phyloP scores from a whole-genome alignment of 1,140 invertebrate genomes.

The Psilanteris sp. region DNA sequence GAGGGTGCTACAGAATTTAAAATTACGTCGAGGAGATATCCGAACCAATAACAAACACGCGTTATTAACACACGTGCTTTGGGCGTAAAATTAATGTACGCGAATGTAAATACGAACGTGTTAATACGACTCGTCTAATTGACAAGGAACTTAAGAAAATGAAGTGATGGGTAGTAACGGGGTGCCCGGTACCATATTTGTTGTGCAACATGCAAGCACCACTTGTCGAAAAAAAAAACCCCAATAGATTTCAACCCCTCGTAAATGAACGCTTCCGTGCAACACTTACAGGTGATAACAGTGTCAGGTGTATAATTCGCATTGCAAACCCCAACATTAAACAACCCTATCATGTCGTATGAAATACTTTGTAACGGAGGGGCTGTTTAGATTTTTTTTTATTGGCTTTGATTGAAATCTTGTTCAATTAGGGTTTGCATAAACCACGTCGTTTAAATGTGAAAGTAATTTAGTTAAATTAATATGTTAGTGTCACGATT shows the following conservation, averaged over 20 bases:
- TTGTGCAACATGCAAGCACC: conserved; percentile 47
- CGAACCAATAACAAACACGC: conserved; percentile 1
- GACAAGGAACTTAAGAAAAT: no score
- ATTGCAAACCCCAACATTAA: conserved; percentile 8
- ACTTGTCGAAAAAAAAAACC: conserved; percentile 52
- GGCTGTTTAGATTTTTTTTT: no score
- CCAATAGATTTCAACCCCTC: conserved; percentile 54
- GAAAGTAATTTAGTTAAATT: no score
- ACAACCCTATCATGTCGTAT: conserved; percentile 1
- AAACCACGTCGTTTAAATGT: no score
- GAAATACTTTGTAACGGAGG: neutral
- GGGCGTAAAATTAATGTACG: no score
- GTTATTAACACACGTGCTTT: no score
- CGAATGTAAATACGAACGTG: no score
- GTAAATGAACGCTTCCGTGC: conserved; percentile 16
- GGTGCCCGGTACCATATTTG: conserved; percentile 22
- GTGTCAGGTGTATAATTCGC: conserved; percentile 54
- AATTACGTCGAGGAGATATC: conserved; percentile 5
- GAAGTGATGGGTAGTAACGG: conserved; percentile 28
- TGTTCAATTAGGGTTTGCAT: no score
- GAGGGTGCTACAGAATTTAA: conserved; percentile 16
- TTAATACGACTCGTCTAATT: no score
- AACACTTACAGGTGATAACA: conserved; percentile 60
- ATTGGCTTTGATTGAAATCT: no score
- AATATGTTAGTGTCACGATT: no score